These are phyloP conservation scores for Anthopleura sola DNA, from an alignment of 64 coral and sea anemone genomes.

Conservation along the genomic window DNA sequence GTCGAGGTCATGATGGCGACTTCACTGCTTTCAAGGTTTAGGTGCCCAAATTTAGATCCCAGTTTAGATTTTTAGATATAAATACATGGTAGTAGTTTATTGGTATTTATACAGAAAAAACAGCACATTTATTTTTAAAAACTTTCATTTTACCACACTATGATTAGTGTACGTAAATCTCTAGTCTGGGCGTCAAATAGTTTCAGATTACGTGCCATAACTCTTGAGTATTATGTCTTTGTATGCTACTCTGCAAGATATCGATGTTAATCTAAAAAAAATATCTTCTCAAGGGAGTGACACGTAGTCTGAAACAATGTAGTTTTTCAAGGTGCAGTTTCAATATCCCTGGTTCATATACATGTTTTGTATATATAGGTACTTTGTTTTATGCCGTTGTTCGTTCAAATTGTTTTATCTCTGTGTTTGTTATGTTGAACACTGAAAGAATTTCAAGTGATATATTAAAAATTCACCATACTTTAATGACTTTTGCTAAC, in stretches of 20 bases:
- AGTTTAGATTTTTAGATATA: not conserved
- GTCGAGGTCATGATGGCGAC: not conserved
- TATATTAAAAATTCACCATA: slow-evolving; percentile 4
- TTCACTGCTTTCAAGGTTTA: not conserved
- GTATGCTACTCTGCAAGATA: no score
- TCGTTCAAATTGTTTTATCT: not conserved
- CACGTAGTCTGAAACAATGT: no score
- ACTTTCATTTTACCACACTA: not conserved
- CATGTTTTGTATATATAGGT: not conserved
- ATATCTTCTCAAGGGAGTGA: no score
- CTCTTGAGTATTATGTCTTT: not conserved
- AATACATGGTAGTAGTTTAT: not conserved
- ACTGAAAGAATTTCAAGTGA: not conserved
- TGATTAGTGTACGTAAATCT: not conserved
- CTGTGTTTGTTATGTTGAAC: not conserved
- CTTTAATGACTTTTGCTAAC: not conserved
- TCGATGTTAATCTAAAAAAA: no score
- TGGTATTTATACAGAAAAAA: not conserved
- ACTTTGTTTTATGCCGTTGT: not conserved
- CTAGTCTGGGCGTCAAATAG: not conserved
- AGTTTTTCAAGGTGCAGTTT: not conserved
- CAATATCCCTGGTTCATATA: not conserved
- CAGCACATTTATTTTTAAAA: not conserved
- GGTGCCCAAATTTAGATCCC: not conserved
- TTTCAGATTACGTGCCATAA: not conserved